phyloP scores from a whole-genome alignment of 2,888 invertebrate species.

The Sepioteuthis lessoniana region DNA sequence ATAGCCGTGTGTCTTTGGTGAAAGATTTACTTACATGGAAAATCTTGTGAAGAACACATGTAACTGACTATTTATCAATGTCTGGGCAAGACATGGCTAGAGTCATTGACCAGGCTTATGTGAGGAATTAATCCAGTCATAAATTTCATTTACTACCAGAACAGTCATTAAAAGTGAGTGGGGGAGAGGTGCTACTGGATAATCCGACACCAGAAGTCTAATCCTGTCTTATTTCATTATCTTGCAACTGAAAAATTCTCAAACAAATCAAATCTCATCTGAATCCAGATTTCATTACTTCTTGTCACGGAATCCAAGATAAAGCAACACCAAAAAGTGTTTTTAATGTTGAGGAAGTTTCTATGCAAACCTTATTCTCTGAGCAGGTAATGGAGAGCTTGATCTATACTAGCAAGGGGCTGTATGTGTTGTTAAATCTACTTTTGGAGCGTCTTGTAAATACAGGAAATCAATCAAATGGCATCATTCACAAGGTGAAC shows the following conservation, averaged over 20 bases:
- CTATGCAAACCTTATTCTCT: background rate
- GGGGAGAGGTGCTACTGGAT: background rate
- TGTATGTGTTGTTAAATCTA: background rate
- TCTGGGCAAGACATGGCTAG: background rate
- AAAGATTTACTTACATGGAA: constrained; percentile 4
- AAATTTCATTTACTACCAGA: background rate
- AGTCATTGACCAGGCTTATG: background rate
- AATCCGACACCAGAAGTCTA: background rate
- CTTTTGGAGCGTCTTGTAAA: background rate
- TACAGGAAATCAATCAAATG: background rate
- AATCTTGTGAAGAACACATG: background rate
- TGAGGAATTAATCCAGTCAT: background rate
- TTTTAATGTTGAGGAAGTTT: background rate
- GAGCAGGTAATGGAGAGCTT: background rate
- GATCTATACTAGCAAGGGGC: background rate
- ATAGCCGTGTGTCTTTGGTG: background rate
- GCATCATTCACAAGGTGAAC: background rate
- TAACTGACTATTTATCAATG: constrained; percentile 14
- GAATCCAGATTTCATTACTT: background rate
- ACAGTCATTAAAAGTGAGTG: background rate
- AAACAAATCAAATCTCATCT: background rate
- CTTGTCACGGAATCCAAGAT: background rate
- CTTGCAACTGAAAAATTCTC: constrained; percentile 33
- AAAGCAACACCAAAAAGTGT: background rate
- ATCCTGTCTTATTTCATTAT: background rate